phyloP scores from a whole-genome alignment of 2,888 invertebrate species.

The Protophormia terraenovae region DNA sequence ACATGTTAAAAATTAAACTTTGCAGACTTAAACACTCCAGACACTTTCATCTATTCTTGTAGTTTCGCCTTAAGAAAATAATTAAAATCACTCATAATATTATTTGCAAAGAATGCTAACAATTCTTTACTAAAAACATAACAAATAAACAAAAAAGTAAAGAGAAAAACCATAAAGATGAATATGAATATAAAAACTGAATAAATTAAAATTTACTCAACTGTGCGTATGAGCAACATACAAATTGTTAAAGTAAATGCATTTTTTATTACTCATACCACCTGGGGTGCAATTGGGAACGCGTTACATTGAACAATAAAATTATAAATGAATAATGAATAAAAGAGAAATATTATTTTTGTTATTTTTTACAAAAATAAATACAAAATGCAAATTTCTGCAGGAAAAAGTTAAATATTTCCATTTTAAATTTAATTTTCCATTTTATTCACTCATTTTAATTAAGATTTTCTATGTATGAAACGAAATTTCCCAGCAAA shows the following conservation, averaged over 20 bases:
- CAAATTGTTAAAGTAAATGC: background rate
- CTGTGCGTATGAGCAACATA: slow-evolving; percentile 13
- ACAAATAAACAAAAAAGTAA: background rate
- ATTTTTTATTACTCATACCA: slow-evolving; percentile 36
- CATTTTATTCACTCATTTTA: background rate
- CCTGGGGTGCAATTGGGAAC: slow-evolving; percentile 5
- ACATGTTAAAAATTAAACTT: background rate
- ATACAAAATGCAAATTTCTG: background rate
- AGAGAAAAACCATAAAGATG: background rate
- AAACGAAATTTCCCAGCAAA: too few relatives aligned
- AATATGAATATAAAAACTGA: slow-evolving; percentile 5
- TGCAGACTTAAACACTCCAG: slow-evolving; percentile 25
- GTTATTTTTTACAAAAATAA: background rate
- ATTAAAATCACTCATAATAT: slow-evolving; percentile 1
- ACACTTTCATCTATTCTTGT: background rate
- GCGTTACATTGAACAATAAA: background rate
- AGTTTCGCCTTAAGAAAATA: background rate
- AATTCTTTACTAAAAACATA: background rate
- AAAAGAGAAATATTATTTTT: too few relatives aligned
- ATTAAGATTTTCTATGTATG: too few relatives aligned
- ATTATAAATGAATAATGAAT: background rate
- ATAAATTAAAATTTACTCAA: slow-evolving; percentile 23
- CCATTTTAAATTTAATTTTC: background rate
- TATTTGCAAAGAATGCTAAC: too few relatives aligned
- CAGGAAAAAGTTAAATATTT: background rate